Percentiles rank a stretch among this genome's conserved stretches.
Evolutionary conservation across 2,797 vertebrate species (phyloP).

Genomic region (Clamator glandarius): DNA sequence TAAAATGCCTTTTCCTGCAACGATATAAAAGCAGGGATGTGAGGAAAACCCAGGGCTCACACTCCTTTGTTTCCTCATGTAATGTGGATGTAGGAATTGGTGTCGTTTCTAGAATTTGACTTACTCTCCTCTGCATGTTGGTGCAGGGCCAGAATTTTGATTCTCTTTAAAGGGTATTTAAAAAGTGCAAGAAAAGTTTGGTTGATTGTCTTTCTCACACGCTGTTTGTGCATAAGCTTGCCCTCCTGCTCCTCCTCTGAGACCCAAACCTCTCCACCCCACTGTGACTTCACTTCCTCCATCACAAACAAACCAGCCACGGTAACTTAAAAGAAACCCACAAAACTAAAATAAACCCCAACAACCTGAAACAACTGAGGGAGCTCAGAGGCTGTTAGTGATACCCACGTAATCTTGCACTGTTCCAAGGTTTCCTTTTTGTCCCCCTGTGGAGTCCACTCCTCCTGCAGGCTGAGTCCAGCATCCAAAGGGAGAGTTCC

Average conservation of each 20-base stretch:
- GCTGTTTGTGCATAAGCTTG: slow-evolving; percentile 12
- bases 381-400: background rate
- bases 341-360: background rate
- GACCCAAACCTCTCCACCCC: background rate
- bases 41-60: background rate
- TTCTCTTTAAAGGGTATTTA: background rate
- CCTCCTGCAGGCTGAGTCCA: background rate
- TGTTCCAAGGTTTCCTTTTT: background rate
- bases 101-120: background rate
- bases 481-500: background rate
- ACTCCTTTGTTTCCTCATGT: background rate
- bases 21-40: background rate
- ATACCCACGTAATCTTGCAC: background rate
- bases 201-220: background rate
- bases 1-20: background rate
- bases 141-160: background rate
- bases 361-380: background rate
- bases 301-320: background rate
- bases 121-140: background rate
- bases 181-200: background rate
- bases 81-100: background rate
- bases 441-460: background rate
- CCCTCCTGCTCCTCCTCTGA: slow-evolving; percentile 9
- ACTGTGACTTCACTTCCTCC: background rate
- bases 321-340: background rate